Percentiles rank a stretch among this genome's conserved stretches.
Conservation (phyloP, 2,113 vertebrate species). For the Hassar affinis region DNA sequence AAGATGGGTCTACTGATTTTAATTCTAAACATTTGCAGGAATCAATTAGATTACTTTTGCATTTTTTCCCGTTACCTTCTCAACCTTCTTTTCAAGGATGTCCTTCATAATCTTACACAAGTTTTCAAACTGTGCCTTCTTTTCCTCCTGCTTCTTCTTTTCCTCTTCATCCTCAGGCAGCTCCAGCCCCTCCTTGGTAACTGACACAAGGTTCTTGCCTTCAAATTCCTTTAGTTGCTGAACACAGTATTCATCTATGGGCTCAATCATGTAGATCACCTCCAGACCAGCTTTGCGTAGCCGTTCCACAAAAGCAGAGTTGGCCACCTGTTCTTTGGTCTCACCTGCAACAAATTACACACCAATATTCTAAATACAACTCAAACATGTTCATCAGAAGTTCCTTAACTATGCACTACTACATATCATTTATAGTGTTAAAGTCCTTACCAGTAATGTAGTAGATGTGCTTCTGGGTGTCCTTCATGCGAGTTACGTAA, state of each 20-base stretch:
- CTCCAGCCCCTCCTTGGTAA: conserved; percentile 80
- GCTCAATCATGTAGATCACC: conserved; percentile 82
- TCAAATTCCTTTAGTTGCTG: conserved; percentile 81
- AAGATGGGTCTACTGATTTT: no score
- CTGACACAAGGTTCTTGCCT: conserved; percentile 77
- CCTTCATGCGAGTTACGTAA: conserved; percentile 95
- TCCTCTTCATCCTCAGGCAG: conserved; percentile 78
- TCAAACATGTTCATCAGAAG: neutral
- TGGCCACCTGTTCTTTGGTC: conserved; percentile 79
- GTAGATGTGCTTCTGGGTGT: conserved; percentile 95
- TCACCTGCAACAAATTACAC: conserved; percentile 64
- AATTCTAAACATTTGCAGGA: neutral
- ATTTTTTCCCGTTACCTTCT: conserved; percentile 66
- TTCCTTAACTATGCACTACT: neutral
- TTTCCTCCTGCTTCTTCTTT: conserved; percentile 77
- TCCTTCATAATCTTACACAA: conserved; percentile 83
- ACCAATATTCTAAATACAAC: neutral
- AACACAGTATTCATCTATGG: conserved; percentile 80
- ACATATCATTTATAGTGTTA: neutral
- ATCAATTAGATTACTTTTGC: no score
- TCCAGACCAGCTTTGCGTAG: conserved; percentile 76
- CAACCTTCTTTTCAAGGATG: conserved; percentile 80
- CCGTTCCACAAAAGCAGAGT: conserved; percentile 79
- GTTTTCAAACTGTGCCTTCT: conserved; percentile 75
- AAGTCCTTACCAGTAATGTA: conserved; percentile 86